Evolutionary conservation across 2,888 invertebrate species (phyloP).

Genomic region (Serrognathus titanus): DNA sequence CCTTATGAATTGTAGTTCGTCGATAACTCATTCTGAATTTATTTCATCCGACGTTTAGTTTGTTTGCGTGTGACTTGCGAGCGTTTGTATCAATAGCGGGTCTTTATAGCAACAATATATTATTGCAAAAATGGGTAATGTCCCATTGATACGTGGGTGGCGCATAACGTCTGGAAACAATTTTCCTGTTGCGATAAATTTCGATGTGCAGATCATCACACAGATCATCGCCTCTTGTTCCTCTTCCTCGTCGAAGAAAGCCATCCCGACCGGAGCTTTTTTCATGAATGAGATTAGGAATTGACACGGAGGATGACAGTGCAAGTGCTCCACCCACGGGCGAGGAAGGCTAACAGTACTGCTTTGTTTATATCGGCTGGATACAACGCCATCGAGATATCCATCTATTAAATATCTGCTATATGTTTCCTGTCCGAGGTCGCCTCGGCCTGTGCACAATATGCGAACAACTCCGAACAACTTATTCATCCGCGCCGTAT

Average conservation of each 20-base stretch:
- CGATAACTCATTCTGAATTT: too few relatives aligned
- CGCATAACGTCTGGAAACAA: slow-evolving; percentile 23
- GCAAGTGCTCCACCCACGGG: neutral
- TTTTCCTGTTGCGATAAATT: slow-evolving; percentile 26
- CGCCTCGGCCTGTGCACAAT: neutral
- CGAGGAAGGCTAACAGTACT: neutral
- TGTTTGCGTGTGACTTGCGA: too few relatives aligned
- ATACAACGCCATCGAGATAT: slow-evolving; percentile 27
- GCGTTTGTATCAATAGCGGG: too few relatives aligned
- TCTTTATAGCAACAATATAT: neutral
- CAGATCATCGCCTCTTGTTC: too few relatives aligned
- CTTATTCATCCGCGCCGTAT: neutral
- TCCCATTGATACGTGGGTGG: slow-evolving; percentile 28
- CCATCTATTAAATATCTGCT: slow-evolving; percentile 29
- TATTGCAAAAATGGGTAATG: slow-evolving; percentile 12
- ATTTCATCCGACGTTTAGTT: too few relatives aligned
- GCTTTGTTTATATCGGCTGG: slow-evolving; percentile 7
- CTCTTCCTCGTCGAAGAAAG: too few relatives aligned
- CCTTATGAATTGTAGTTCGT: too few relatives aligned
- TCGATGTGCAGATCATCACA: slow-evolving; percentile 8
- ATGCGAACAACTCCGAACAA: slow-evolving; percentile 1
- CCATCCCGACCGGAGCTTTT: neutral
- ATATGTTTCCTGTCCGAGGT: slow-evolving; percentile 29
- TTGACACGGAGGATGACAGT: slow-evolving; percentile 23
- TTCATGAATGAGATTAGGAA: slow-evolving; percentile 20